Percentiles rank a stretch among this genome's conserved stretches.
Evolutionary conservation across 1,140 invertebrate species (phyloP).

Genomic region (Agrypnia vestita): DNA sequence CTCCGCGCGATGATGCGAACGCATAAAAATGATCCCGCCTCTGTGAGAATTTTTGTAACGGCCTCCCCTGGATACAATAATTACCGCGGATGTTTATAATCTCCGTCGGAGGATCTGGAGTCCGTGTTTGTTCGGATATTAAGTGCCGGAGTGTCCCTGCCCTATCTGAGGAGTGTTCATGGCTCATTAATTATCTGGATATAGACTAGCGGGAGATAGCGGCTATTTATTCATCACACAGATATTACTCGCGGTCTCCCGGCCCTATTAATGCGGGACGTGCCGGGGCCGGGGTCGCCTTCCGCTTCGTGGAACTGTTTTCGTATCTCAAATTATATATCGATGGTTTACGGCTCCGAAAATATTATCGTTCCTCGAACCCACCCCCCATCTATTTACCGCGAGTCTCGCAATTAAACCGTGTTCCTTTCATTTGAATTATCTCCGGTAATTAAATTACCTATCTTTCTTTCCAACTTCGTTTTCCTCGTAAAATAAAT

Average conservation of each 20-base stretch:
- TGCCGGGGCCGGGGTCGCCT: background rate
- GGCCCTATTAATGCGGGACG: slow-evolving; percentile 16
- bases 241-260: background rate
- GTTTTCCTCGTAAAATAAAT: slow-evolving; percentile 35
- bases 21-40: too few relatives aligned
- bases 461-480: slow-evolving; percentile 34
- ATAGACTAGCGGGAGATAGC: background rate
- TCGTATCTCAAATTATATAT: too few relatives aligned
- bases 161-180: background rate
- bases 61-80: too few relatives aligned
- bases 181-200: too few relatives aligned
- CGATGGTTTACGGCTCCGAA: background rate
- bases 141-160: background rate
- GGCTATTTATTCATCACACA: slow-evolving; percentile 14
- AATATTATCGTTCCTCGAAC: background rate
- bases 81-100: background rate
- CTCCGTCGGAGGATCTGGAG: background rate
- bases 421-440: slow-evolving; percentile 33
- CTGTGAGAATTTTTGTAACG: too few relatives aligned
- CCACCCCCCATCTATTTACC: slow-evolving; percentile 1
- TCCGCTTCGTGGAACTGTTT: background rate
- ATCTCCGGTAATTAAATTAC: slow-evolving; percentile 38
- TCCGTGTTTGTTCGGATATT: background rate
- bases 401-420: slow-evolving; percentile 25
- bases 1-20: too few relatives aligned